Evolutionary conservation across 1,140 invertebrate species (phyloP).

Genomic region (Telenomus remus): DNA sequence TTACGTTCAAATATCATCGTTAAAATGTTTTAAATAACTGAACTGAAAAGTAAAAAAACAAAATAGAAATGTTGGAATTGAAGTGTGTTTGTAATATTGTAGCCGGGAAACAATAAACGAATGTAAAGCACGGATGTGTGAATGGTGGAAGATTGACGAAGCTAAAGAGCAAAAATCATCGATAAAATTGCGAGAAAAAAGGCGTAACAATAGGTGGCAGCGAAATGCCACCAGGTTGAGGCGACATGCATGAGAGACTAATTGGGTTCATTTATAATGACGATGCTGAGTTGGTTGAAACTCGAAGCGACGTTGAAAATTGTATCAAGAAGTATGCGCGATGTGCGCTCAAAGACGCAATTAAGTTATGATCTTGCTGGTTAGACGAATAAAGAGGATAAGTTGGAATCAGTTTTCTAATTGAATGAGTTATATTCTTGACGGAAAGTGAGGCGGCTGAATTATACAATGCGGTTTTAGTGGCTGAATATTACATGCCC

Average conservation of each 20-base stretch:
- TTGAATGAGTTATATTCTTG: slow-evolving; percentile 34
- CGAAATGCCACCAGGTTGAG: slow-evolving; percentile 26
- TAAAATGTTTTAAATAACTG: background rate
- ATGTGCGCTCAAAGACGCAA: slow-evolving; percentile 41
- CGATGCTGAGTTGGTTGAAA: slow-evolving; percentile 38
- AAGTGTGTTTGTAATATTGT: slow-evolving; percentile 2
- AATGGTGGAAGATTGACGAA: slow-evolving; percentile 34
- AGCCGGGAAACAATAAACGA: background rate
- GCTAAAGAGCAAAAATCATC: slow-evolving; percentile 18
- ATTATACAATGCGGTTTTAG: slow-evolving; percentile 24
- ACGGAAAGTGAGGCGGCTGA: slow-evolving; percentile 10
- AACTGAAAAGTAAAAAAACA: background rate
- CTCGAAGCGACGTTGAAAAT: slow-evolving; percentile 29
- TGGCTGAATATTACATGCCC: slow-evolving; percentile 10
- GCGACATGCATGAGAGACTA: slow-evolving; percentile 38
- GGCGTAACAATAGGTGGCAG: slow-evolving; percentile 30
- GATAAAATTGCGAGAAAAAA: slow-evolving; percentile 41
- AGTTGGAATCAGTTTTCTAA: slow-evolving; percentile 43
- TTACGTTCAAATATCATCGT: too few relatives aligned
- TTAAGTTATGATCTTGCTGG: slow-evolving; percentile 36
- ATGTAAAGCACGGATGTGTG: background rate
- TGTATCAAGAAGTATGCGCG: slow-evolving; percentile 38
- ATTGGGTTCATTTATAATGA: slow-evolving; percentile 48
- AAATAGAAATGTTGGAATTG: background rate
- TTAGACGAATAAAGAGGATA: slow-evolving; percentile 38